Base-by-base conservation (phyloP, 2,797 vertebrate genomes). In the Coregonus sp. region DNA sequence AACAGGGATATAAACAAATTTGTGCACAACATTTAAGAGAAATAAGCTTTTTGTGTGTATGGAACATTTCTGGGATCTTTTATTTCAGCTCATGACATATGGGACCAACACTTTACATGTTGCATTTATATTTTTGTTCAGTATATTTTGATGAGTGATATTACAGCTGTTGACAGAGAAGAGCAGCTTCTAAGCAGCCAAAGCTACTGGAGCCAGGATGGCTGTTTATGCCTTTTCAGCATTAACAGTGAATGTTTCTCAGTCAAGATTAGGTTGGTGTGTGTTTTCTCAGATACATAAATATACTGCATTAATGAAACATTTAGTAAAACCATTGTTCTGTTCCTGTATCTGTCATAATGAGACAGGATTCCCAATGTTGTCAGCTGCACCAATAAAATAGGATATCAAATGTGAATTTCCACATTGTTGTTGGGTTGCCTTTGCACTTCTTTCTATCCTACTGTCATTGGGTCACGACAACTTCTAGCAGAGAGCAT, bases 81-180 rank as follows among this genome's bases (percentile, higher is more conserved):
- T 12, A 47, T 3, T 47, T 47, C 40, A 47, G 40, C 40, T 47
- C 40, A 47, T 47, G 40, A 47, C 9, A 11, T 9, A 47, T 47
- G 2, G 40, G 40, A 47, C 40, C 9, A 47, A 47, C 40, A 47
- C 40, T 2, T 47, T 47, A 1, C 40, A 47, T 47, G 35, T 35
- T 35, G 35, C 35, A 35, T 12, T 12, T 12, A 12, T 47, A 1
- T 47, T 40, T 47, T 47, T 11, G 40, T 47, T 47, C 40, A 47
- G 40, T 47, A 47, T 11, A 86, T 81, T 80, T 74, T 78, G 80
- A 86, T 63, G 82, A 74, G 79, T 85, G 89, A 85, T 77, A 40
- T 85, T 86, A 91, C 91, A 92, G 91, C 91, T 92, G 89, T 89
- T 85, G 82, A 56, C 6, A 12, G 88, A 79, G 77, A 83, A 89